phyloP scores from a whole-genome alignment of 2,888 invertebrate genomes.

The Palloptera scutellata region DNA sequence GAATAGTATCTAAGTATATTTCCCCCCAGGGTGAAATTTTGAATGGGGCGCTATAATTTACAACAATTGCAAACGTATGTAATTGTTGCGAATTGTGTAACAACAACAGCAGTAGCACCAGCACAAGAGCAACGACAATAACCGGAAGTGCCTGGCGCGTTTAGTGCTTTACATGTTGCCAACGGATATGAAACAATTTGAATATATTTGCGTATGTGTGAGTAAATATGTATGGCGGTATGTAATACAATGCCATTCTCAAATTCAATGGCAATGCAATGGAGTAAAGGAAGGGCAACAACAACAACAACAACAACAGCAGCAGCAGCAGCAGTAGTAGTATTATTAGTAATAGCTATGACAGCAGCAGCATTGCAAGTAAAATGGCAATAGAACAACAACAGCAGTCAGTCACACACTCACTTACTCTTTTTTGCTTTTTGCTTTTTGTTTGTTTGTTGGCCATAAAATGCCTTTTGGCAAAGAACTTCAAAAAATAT shows the following conservation, averaged over 20 bases:
- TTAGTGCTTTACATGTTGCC: no score
- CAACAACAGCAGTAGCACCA: conserved; percentile 1
- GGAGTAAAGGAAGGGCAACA: conserved; percentile 33
- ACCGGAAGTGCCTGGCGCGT: no score
- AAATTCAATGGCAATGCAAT: no score
- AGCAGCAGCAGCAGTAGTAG: conserved; percentile 40
- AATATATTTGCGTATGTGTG: no score
- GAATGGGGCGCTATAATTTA: conserved; percentile 17
- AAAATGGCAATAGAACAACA: conserved; percentile 22
- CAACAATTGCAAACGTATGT: conserved; percentile 21
- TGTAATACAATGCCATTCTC: no score
- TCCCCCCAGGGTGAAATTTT: no score
- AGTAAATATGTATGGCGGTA: no score
- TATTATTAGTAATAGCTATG: conserved; percentile 42
- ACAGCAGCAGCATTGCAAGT: conserved; percentile 39
- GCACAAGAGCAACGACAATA: neutral
- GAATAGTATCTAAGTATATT: no score
- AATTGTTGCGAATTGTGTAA: conserved; percentile 14
- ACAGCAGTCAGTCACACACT: conserved; percentile 1
- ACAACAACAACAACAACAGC: conserved; percentile 41
- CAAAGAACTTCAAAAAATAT: conserved; percentile 25
- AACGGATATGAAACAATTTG: no score
- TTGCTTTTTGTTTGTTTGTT: neutral
- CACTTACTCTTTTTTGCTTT: no score
- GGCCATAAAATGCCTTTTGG: conserved; percentile 25